Percentiles rank a stretch among this genome's conserved stretches.
phyloP scores from a whole-genome alignment of 2,113 vertebrate species.

The Chlorocebus sabaeus region DNA sequence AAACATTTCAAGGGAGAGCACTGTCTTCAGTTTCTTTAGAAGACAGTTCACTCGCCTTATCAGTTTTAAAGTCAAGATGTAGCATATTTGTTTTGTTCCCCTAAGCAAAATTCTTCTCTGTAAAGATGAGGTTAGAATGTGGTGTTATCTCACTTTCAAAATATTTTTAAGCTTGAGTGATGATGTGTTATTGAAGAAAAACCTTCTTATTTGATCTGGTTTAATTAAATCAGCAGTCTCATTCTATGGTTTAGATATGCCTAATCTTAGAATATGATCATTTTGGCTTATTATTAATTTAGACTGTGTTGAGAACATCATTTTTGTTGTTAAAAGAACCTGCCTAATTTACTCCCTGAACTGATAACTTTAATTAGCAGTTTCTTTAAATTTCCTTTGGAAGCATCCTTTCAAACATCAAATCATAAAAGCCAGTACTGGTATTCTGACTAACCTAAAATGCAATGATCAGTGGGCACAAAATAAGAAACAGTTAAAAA shows the following conservation, averaged over 20 bases:
- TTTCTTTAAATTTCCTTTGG: not conserved
- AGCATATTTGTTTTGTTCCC: not conserved
- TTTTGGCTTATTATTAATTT: slow-evolving; percentile 20
- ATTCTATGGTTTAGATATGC: slow-evolving; percentile 1
- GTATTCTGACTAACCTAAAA: slow-evolving; percentile 24
- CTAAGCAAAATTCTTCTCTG: not conserved
- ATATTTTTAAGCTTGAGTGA: slow-evolving; percentile 4
- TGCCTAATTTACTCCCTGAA: not conserved
- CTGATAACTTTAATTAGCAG: slow-evolving; percentile 16
- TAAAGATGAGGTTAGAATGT: not conserved
- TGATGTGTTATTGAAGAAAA: slow-evolving; percentile 23
- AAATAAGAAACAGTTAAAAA: slow-evolving; percentile 29
- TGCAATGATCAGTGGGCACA: not conserved
- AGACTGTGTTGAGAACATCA: not conserved
- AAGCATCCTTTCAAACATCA: slow-evolving; percentile 20
- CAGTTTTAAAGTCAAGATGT: not conserved
- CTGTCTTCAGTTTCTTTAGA: not conserved
- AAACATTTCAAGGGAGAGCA: not conserved
- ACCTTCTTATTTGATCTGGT: not conserved
- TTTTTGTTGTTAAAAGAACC: slow-evolving; percentile 31
- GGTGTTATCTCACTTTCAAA: not conserved
- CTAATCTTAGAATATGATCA: not conserved
- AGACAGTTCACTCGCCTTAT: not conserved
- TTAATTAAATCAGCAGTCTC: not conserved
- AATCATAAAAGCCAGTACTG: slow-evolving; percentile 2